These are phyloP conservation scores for Drosophila melanogaster DNA, from an alignment of 1,140 invertebrate genomes.

Conservation along the genomic window Release_6_plus_ISO1_MT NC_004354.4:13049001-13049500, in stretches of 20 bases:
- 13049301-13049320: too few species aligned
- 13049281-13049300: slow-evolving; percentile 8
- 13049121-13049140: slow-evolving; percentile 30
- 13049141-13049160: slow-evolving; percentile 61
- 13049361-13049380: too few species aligned
- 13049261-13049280: background rate
- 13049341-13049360: too few species aligned
- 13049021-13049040: slow-evolving; percentile 57
- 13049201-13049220: slow-evolving; percentile 62
- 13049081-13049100: slow-evolving; percentile 47
- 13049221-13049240: slow-evolving; percentile 5
- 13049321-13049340: too few species aligned
- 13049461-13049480: slow-evolving; percentile 10
- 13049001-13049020: slow-evolving; percentile 8
- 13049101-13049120: slow-evolving; percentile 9
- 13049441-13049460: slow-evolving; percentile 8
- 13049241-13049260: background rate
- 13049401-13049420: too few species aligned
- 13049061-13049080: slow-evolving; percentile 25
- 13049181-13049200: slow-evolving; percentile 22
- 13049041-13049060: slow-evolving; percentile 2
- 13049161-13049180: slow-evolving; percentile 67
- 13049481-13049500: background rate
- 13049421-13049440: slow-evolving; percentile 1
- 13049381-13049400: too few species aligned